Evolutionary conservation across 2,113 vertebrate species (phyloP), one percentile per base, ranked within the genome.

Genomic region (Microcebus ravelobensis): DNA sequence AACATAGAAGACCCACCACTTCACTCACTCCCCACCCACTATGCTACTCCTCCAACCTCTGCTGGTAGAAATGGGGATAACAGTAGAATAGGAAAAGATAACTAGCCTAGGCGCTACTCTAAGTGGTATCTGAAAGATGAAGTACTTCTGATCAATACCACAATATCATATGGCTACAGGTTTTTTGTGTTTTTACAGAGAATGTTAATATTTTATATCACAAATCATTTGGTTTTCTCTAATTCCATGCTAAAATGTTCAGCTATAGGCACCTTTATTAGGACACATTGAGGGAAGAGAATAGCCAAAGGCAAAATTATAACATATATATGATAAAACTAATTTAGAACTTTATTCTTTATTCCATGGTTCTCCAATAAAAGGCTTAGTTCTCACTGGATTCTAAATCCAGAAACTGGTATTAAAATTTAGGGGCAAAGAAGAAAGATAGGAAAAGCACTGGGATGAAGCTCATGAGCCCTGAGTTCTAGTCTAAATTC

Each of bases 301-400:
- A 80, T 6, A 84, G 79, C 42, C 80, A 70, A 82, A 63, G 71
- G 59, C 74, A 87, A 94, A 87, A 79, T 18, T 79, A 59, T 2
- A 55, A 8, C 7, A 36, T 48, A 68, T n/a, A 87, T 52, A 61
- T 11, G 7, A 77, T 71, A 88, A 91, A 79, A 79, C 63, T 95
- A 91, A 86, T 55, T 42, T 79, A 92, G 52, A 92, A 89, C 31
- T 95, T 65, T 61, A 96, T 77, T 88, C 65, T 86, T 74, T 80
- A 85, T 42, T 52, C 42, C 76, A 82, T 45, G 34, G 39, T 74
- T 91, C 27, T 61, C 63, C 65, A 92, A 42, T 45, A 94, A 76
- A 74, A 84, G 42, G 31, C 27, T 73, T n/a, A 90, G 34, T 71
- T 70, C 52, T 68, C 52, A 63, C 3, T 63, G 45, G 31, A 76